Percentiles rank a stretch among this genome's conserved stretches.
Evolutionary conservation across 2,113 vertebrate genomes (phyloP).

Genomic region (Bos taurus): DNA sequence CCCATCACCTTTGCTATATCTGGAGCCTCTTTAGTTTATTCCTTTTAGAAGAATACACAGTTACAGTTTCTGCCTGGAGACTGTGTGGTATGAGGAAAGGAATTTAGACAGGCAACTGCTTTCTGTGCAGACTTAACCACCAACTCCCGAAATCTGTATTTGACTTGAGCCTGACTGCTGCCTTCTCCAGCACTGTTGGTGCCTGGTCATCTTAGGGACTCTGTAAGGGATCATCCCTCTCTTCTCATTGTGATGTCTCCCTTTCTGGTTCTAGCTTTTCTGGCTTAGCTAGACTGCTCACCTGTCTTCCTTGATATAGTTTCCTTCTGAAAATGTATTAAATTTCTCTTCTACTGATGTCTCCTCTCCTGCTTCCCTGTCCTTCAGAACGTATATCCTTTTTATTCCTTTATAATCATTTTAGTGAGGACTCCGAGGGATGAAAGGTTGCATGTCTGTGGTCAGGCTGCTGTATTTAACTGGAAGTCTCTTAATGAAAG

Average conservation of each 20-base stretch:
- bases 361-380: background rate
- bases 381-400: background rate
- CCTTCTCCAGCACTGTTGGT: background rate
- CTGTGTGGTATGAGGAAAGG: background rate
- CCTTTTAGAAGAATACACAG: background rate
- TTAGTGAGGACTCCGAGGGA: background rate
- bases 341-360: background rate
- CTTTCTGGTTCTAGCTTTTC: background rate
- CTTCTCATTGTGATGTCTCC: background rate
- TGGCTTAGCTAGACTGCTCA: background rate
- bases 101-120: background rate
- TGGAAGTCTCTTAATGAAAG: background rate
- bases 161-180: background rate
- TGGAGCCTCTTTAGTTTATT: background rate
- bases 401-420: background rate
- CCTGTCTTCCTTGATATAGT: background rate
- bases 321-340: background rate
- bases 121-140: background rate
- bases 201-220: background rate
- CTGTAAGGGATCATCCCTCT: background rate
- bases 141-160: background rate
- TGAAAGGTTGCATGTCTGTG: background rate
- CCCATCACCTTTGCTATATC: background rate
- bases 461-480: background rate
- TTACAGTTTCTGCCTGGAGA: background rate